Evolutionary conservation across 2,113 vertebrate genomes (phyloP).

Genomic region (Halichoerus grypus): DNA sequence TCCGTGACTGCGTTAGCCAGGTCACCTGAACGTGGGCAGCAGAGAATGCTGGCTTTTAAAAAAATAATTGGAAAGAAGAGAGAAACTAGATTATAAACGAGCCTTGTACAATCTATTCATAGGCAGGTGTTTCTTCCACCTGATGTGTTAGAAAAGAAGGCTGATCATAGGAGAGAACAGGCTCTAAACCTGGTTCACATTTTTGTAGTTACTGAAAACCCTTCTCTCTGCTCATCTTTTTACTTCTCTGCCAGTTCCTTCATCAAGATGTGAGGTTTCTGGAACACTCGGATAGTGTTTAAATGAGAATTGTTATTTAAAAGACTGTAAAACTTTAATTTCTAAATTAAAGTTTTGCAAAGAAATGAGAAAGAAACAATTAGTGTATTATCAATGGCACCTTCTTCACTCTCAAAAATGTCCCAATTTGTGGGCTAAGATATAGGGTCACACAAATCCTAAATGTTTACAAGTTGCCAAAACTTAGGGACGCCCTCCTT

Average conservation of each 20-base stretch:
- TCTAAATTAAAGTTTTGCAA: neutral
- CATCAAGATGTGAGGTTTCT: conserved; percentile 6
- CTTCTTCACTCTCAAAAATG: neutral
- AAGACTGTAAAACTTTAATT: neutral
- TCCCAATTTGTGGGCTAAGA: conserved; percentile 19
- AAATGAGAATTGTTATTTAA: conserved; percentile 5
- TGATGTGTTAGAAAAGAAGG: neutral
- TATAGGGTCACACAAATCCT: conserved; percentile 9
- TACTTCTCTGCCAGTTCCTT: conserved; percentile 4
- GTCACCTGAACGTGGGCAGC: neutral
- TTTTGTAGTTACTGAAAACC: neutral
- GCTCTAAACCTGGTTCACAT: neutral
- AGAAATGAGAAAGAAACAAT: neutral
- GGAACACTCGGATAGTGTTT: neutral
- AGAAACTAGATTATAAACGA: conserved; percentile 10
- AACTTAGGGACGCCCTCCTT: neutral
- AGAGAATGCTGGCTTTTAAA: neutral
- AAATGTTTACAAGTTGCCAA: conserved; percentile 56
- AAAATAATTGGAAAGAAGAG: conserved; percentile 3
- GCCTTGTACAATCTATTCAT: neutral
- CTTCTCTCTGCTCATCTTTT: neutral
- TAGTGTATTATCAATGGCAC: neutral
- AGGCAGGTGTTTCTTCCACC: neutral
- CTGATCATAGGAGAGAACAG: neutral
- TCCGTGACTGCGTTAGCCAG: neutral